These are phyloP conservation scores for Amphiprion percula DNA, from an alignment of 2,113 vertebrate species.

Conservation along the genomic window DNA sequence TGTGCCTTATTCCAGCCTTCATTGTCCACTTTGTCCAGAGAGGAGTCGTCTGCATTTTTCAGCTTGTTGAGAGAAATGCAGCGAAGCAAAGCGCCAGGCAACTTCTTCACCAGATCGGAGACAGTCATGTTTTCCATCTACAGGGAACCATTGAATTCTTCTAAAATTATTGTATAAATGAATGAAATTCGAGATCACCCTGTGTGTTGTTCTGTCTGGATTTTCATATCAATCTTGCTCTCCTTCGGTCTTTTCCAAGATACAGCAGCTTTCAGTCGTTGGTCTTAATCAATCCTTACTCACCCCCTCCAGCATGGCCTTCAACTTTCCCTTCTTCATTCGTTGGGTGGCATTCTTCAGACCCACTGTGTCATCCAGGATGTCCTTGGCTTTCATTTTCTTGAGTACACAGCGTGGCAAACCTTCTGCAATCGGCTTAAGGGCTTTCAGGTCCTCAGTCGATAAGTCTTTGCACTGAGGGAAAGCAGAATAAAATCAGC, in stretches of 20 bases:
- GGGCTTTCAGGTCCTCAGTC: slow-evolving; percentile 49
- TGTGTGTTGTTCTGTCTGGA: neutral
- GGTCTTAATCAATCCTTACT: slow-evolving; percentile 34
- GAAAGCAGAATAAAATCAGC: neutral
- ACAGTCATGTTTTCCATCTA: slow-evolving; percentile 62
- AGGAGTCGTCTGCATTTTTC: slow-evolving; percentile 62
- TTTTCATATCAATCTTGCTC: neutral
- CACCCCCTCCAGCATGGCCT: slow-evolving; percentile 75
- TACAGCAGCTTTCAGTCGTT: no score
- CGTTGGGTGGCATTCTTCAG: slow-evolving; percentile 60
- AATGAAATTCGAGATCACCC: neutral
- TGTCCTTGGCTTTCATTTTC: slow-evolving; percentile 31
- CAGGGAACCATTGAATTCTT: slow-evolving; percentile 14
- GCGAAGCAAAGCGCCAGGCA: slow-evolving; percentile 56
- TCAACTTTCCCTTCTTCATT: slow-evolving; percentile 73
- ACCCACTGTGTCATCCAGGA: slow-evolving; percentile 53
- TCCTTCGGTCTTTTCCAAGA: no score
- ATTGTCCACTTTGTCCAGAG: slow-evolving; percentile 62
- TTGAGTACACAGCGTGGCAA: slow-evolving; percentile 64
- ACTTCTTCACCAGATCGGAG: slow-evolving; percentile 62
- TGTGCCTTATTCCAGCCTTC: slow-evolving; percentile 72
- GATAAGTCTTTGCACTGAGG: slow-evolving; percentile 43
- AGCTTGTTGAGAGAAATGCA: slow-evolving; percentile 66
- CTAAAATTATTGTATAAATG: neutral
- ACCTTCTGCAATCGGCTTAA: slow-evolving; percentile 61